Conservation (phyloP, 2,113 vertebrate species). For the Spea multiplicata region DNA sequence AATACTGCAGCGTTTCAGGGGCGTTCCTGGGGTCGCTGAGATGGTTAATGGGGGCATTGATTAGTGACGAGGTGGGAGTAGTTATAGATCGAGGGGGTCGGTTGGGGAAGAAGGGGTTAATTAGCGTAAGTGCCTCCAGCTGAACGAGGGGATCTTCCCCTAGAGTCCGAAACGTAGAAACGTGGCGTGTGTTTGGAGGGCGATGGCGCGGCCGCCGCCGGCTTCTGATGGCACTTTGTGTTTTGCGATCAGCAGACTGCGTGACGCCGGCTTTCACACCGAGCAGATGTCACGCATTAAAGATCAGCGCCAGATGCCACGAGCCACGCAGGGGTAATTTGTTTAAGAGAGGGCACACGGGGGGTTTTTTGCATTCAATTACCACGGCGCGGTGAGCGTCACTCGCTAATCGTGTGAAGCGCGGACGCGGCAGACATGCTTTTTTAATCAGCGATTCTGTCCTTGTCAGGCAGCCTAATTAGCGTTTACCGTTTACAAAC, state of each 20-base stretch:
- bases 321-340: conserved; percentile 75
- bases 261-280: conserved; percentile 78
- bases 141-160: not conserved
- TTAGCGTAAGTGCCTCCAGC: too few relatives aligned
- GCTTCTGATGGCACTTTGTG: conserved; percentile 76
- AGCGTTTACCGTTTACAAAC: conserved; percentile 61
- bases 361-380: conserved; percentile 75
- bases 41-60: too few relatives aligned
- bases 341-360: conserved; percentile 74
- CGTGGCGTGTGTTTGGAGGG: conserved; percentile 72
- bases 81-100: too few relatives aligned
- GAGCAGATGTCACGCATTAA: conserved; percentile 79
- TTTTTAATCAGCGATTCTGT: conserved; percentile 67
- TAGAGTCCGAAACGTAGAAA: conserved; percentile 61
- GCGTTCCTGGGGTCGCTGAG: too few relatives aligned
- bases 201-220: conserved; percentile 73
- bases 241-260: conserved; percentile 76
- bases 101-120: too few relatives aligned
- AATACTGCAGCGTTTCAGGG: too few relatives aligned
- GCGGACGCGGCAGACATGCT: conserved; percentile 58
- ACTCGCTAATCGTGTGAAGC: conserved; percentile 55
- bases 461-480: conserved; percentile 44
- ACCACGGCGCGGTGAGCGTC: conserved; percentile 60
- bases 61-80: too few relatives aligned
- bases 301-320: conserved; percentile 78